Evolutionary conservation across 2,113 vertebrate species (phyloP).

Genomic region (Sterrhoptilus dennistouni): DNA sequence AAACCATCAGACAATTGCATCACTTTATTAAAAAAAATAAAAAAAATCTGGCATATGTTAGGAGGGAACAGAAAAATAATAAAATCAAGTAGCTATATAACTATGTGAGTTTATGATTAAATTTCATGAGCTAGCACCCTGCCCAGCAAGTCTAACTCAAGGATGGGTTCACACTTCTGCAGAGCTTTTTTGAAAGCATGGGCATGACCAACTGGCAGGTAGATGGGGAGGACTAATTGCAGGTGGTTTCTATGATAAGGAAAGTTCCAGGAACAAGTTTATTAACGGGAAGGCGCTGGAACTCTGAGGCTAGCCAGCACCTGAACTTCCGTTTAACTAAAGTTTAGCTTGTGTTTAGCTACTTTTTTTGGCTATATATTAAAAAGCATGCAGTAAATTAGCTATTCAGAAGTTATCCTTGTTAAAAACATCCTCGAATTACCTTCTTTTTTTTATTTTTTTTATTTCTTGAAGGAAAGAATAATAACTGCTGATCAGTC

Average conservation of each 20-base stretch:
- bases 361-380: not conserved
- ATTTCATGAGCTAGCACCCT: not conserved
- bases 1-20: not conserved
- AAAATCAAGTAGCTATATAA: not conserved
- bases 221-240: not conserved
- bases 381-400: not conserved
- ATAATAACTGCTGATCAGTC: not conserved
- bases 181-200: not conserved
- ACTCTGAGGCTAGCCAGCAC: not conserved
- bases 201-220: not conserved
- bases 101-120: not conserved
- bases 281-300: not conserved
- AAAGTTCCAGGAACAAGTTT: not conserved
- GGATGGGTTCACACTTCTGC: not conserved
- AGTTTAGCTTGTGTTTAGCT: not conserved
- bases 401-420: not conserved
- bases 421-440: not conserved
- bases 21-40: not conserved
- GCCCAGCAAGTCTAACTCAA: not conserved
- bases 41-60: not conserved
- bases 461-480: not conserved
- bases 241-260: not conserved
- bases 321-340: not conserved
- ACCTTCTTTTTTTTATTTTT: not conserved
- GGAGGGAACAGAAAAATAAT: not conserved